Conservation (phyloP, 2,888 invertebrate genomes). For the Hirtodrosophila trivittata region DNA sequence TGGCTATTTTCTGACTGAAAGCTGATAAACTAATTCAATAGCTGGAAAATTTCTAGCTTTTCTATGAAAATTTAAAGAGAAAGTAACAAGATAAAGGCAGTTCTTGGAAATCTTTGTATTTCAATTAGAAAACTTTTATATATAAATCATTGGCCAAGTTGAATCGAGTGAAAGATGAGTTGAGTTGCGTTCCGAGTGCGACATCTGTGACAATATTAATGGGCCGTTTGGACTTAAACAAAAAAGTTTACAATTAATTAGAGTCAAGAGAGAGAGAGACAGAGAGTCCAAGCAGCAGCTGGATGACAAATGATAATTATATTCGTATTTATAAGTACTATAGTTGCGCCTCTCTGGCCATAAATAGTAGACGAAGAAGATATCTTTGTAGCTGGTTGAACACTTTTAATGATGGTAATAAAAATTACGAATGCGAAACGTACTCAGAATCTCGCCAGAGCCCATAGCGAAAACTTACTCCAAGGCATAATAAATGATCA, state of each 20-base stretch:
- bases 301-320: slow-evolving; percentile 78
- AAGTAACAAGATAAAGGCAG: too few relatives aligned
- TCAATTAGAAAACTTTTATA: slow-evolving; percentile 60
- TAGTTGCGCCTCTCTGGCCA: slow-evolving; percentile 34
- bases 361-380: slow-evolving; percentile 38
- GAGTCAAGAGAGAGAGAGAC: too few relatives aligned
- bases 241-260: slow-evolving; percentile 78
- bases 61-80: too few relatives aligned
- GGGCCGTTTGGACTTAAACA: slow-evolving; percentile 47
- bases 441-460: slow-evolving; percentile 18
- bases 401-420: slow-evolving; percentile 72
- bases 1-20: background rate
- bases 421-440: slow-evolving; percentile 57
- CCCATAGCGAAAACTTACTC: slow-evolving; percentile 29
- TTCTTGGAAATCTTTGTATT: slow-evolving; percentile 18
- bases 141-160: slow-evolving; percentile 65
- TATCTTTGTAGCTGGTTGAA: slow-evolving; percentile 57
- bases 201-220: slow-evolving; percentile 78
- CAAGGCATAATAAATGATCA: slow-evolving; percentile 61
- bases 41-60: too few relatives aligned
- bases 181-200: slow-evolving; percentile 42
- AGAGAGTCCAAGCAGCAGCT: slow-evolving; percentile 13
- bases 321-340: slow-evolving; percentile 50
- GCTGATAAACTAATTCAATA: too few relatives aligned
- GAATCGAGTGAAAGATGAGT: background rate